phyloP scores from a whole-genome alignment of 2,113 vertebrate species.

The Pluvialis apricaria region DNA sequence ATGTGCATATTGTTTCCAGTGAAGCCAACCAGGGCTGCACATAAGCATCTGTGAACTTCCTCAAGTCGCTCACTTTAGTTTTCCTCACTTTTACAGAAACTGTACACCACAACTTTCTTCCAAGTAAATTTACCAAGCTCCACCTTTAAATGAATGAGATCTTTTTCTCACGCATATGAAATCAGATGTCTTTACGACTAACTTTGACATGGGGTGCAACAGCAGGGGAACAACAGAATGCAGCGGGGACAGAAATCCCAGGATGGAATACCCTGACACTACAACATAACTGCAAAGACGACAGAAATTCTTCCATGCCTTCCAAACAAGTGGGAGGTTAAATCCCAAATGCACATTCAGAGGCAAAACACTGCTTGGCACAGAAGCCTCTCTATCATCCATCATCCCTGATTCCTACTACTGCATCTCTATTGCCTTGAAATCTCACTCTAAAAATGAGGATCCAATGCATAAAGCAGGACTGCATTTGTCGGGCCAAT shows the following conservation, averaged over 20 bases:
- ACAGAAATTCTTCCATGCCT: neutral
- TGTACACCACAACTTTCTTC: neutral
- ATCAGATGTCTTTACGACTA: neutral
- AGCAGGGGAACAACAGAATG: neutral
- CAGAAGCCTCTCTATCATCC: neutral
- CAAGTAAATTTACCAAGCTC: neutral
- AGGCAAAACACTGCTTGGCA: neutral
- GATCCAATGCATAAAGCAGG: neutral
- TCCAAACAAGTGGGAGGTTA: neutral
- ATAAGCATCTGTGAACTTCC: neutral
- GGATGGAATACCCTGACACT: neutral
- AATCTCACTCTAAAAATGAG: neutral
- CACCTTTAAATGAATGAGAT: neutral
- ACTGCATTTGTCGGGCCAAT: neutral
- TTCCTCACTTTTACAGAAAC: neutral
- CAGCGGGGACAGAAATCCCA: neutral
- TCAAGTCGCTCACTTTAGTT: neutral
- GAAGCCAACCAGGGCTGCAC: neutral
- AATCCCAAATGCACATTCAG: neutral
- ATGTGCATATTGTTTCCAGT: rapidly evolving
- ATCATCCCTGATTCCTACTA: neutral
- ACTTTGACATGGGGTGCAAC: neutral
- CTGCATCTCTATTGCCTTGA: neutral
- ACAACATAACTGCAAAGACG: neutral
- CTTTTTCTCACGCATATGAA: neutral